phyloP scores from a whole-genome alignment of 2,113 vertebrate genomes.

The Mus spicilegus region DNA sequence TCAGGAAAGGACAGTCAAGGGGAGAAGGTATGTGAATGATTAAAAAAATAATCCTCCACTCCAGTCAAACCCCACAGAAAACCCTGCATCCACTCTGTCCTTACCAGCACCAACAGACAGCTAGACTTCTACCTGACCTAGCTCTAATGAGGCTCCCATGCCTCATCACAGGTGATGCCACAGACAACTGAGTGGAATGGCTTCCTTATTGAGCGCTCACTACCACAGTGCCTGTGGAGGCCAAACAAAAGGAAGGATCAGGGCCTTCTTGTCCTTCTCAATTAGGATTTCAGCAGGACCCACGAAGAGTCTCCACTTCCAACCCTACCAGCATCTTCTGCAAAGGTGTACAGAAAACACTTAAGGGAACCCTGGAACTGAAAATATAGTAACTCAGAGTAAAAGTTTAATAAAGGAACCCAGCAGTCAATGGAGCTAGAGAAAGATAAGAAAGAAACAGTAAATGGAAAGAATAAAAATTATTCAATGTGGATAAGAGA shows the following conservation, averaged over 20 bases:
- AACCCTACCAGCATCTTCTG: not conserved
- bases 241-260: not conserved
- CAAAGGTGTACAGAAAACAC: not conserved
- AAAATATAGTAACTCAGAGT: conserved; percentile 23
- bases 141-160: not conserved
- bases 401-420: not conserved
- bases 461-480: not conserved
- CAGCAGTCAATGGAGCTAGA: not conserved
- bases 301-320: not conserved
- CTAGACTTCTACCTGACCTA: not conserved
- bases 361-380: not conserved
- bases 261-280: not conserved
- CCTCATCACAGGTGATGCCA: not conserved
- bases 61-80: not conserved
- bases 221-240: not conserved
- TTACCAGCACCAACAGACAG: not conserved
- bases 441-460: not conserved
- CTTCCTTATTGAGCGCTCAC: not conserved
- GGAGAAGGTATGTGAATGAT: not conserved
- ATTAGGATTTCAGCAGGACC: not conserved
- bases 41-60: not conserved
- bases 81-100: not conserved
- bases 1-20: not conserved
- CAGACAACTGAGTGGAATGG: not conserved
- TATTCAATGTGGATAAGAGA: not conserved